Evolutionary conservation across 2,113 vertebrate species (phyloP).

Genomic region (Nesogale talazaci): DNA sequence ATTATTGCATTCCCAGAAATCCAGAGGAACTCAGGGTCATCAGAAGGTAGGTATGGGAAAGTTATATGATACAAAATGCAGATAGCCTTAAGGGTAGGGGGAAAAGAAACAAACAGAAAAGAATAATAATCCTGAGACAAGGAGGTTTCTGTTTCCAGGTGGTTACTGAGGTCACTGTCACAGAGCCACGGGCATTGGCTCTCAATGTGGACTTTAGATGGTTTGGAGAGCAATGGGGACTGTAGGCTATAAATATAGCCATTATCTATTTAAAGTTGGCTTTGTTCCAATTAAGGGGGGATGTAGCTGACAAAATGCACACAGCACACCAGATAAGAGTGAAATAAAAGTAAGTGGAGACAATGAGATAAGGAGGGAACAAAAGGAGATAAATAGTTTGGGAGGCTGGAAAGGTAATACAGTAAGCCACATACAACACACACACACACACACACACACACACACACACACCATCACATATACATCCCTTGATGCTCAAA

Average conservation of each 20-base stretch:
- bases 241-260: neutral
- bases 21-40: slow-evolving; percentile 3
- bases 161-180: neutral
- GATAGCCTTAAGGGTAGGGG: neutral
- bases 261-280: neutral
- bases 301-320: neutral
- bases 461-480: neutral
- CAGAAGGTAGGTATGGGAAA: neutral
- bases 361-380: slow-evolving; percentile 5
- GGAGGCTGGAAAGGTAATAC: neutral
- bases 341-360: neutral
- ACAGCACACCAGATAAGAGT: neutral
- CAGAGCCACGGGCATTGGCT: neutral
- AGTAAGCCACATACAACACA: neutral
- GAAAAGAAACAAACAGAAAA: no score
- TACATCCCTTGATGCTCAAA: neutral
- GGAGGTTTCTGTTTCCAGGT: neutral
- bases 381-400: neutral
- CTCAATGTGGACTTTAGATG: neutral
- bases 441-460: no score
- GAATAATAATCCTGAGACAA: neutral
- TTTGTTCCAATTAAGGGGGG: neutral
- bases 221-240: neutral
- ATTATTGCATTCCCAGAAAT: slow-evolving; percentile 28
- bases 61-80: neutral